A percentile compares a stretch with the other conserved stretches of the same genome.
Evolutionary conservation across 2,888 invertebrate genomes (phyloP).

Genomic region (Eupithecia subumbrata): DNA sequence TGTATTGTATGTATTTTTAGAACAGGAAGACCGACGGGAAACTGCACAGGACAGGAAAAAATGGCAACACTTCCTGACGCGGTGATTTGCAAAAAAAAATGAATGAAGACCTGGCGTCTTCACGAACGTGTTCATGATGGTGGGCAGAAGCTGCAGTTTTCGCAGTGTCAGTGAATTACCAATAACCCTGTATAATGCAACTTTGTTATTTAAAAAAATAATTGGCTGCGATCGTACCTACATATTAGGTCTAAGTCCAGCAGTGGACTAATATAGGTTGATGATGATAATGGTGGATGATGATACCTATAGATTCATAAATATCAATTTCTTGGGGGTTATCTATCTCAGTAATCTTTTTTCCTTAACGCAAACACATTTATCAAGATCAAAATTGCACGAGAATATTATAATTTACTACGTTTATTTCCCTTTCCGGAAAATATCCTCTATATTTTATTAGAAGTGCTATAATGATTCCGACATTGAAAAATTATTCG

Average conservation of each 20-base stretch:
- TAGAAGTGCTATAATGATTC: not conserved
- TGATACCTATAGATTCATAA: not conserved
- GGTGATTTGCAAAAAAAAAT: too few relatives aligned
- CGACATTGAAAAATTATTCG: not conserved
- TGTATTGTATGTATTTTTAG: not conserved
- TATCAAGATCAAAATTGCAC: slow-evolving; percentile 27
- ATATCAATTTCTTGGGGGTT: not conserved
- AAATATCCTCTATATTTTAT: slow-evolving; percentile 7
- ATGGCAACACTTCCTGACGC: not conserved
- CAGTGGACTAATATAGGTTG: too few relatives aligned
- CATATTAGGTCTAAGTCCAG: too few relatives aligned
- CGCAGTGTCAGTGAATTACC: too few relatives aligned
- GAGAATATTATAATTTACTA: slow-evolving; percentile 1
- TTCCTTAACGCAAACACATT: slow-evolving; percentile 14
- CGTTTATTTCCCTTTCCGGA: slow-evolving; percentile 3
- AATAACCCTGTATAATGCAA: not conserved
- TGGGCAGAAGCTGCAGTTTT: too few relatives aligned
- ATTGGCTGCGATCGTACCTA: not conserved
- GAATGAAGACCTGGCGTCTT: too few relatives aligned
- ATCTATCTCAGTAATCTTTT: not conserved
- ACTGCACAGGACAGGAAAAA: not conserved
- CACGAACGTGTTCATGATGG: too few relatives aligned
- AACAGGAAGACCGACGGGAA: not conserved
- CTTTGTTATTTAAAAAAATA: not conserved
- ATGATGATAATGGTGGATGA: too few relatives aligned